Evolutionary conservation across 2,797 vertebrate genomes (phyloP).

Genomic region (Microctenopoma lineatum): DNA sequence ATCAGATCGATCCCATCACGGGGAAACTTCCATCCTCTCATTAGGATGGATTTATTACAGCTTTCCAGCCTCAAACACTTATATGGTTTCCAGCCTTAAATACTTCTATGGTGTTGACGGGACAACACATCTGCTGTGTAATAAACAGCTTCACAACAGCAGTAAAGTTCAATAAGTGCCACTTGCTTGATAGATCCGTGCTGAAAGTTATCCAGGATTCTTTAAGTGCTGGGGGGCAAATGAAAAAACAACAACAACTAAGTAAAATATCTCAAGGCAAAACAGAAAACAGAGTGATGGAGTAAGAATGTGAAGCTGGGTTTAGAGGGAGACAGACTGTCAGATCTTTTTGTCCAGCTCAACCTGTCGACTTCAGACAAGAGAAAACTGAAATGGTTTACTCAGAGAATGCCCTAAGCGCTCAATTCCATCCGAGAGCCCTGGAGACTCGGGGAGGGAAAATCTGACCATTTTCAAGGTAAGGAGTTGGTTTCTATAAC

Average conservation of each 20-base stretch:
- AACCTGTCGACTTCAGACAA: constrained; percentile 74
- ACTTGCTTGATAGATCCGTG: constrained; percentile 58
- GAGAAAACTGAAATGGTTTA: constrained; percentile 74
- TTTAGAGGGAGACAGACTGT: constrained; percentile 61
- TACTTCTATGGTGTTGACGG: constrained; percentile 26
- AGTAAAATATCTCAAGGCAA: constrained; percentile 68
- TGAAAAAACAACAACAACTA: constrained; percentile 10
- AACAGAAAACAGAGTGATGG: constrained; percentile 68
- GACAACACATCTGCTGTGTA: constrained; percentile 38
- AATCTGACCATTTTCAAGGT: constrained; percentile 55
- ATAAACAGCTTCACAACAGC: constrained; percentile 47
- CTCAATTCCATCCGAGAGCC: constrained; percentile 56
- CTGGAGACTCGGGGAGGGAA: constrained; percentile 41
- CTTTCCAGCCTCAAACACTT: constrained; percentile 25
- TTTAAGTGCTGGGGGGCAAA: constrained; percentile 43
- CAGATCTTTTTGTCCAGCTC: constrained; percentile 73
- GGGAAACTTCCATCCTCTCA: constrained; percentile 2
- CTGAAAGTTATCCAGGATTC: constrained; percentile 69
- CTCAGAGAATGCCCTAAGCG: constrained; percentile 68
- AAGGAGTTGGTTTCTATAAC: constrained; percentile 48
- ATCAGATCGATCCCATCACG: constrained; percentile 23
- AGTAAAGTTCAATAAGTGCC: constrained; percentile 50
- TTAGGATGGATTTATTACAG: constrained; percentile 39
- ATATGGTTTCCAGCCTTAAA: constrained; percentile 27
- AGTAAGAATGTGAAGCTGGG: constrained; percentile 52